A percentile compares a stretch with the other conserved stretches of the same genome.
These are phyloP conservation scores for Globia sparganii DNA, from an alignment of 2,888 invertebrate species.

Conservation along the genomic window DNA sequence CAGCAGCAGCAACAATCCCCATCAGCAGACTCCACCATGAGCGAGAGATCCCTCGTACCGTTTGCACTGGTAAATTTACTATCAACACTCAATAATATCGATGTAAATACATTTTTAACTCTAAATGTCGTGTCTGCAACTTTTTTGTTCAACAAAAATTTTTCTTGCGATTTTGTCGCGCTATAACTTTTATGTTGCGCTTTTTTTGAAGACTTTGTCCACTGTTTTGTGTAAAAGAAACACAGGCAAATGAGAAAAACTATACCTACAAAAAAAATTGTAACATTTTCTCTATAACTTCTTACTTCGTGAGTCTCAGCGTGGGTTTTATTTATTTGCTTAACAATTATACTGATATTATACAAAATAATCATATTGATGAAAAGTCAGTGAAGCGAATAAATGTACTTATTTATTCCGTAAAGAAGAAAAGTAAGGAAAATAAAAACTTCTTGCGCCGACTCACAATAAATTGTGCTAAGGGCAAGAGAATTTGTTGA, in stretches of 20 bases:
- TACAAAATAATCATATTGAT: not conserved
- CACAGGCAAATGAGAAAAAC: not conserved
- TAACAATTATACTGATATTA: not conserved
- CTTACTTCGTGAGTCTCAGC: not conserved
- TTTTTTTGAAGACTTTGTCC: slow-evolving; percentile 62
- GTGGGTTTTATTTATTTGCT: not conserved
- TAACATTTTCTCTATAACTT: not conserved
- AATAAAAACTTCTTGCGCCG: not conserved
- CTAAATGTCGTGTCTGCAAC: slow-evolving; percentile 62
- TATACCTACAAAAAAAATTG: too few relatives aligned
- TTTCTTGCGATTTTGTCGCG: slow-evolving; percentile 40
- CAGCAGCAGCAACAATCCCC: slow-evolving; percentile 89
- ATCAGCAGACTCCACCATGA: slow-evolving; percentile 89
- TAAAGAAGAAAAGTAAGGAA: not conserved
- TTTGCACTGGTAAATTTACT: slow-evolving; percentile 90
- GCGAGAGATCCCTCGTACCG: slow-evolving; percentile 88
- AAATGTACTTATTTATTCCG: not conserved
- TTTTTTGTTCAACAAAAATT: slow-evolving; percentile 27
- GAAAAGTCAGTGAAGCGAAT: not conserved
- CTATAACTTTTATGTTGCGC: slow-evolving; percentile 53
- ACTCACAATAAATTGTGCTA: not conserved
- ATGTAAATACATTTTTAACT: slow-evolving; percentile 84
- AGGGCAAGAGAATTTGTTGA: too few relatives aligned
- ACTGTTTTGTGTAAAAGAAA: slow-evolving; percentile 37
- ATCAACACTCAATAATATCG: slow-evolving; percentile 85